phyloP scores from a whole-genome alignment of 1,140 invertebrate species.

The Belonocnema kinseyi region DNA sequence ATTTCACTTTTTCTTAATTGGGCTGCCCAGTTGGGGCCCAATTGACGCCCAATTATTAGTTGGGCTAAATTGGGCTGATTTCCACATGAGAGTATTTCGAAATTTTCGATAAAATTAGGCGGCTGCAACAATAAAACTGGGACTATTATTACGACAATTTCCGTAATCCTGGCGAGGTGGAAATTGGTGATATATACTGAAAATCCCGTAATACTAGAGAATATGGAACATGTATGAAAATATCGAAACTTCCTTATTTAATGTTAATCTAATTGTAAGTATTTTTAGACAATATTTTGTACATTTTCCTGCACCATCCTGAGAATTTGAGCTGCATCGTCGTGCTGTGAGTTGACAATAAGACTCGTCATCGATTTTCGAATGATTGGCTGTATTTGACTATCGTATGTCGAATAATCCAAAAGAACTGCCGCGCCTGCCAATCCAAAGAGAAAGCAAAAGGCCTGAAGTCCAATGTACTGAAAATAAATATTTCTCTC shows the following conservation, averaged over 20 bases:
- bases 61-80: too few species aligned
- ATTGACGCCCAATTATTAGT: too few species aligned
- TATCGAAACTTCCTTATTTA: not conserved
- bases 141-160: too few species aligned
- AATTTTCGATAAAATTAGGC: too few species aligned
- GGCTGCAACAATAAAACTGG: too few species aligned
- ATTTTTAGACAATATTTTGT: conserved; percentile 66
- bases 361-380: conserved; percentile 81
- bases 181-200: too few species aligned
- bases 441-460: conserved; percentile 83
- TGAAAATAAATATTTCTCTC: conserved; percentile 69
- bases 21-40: too few species aligned
- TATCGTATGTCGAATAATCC: conserved; percentile 87
- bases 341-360: conserved; percentile 83
- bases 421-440: conserved; percentile 86
- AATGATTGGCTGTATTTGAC: conserved; percentile 85
- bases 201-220: too few species aligned
- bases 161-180: too few species aligned
- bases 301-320: conserved; percentile 91
- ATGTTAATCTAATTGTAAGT: not conserved
- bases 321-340: conserved; percentile 79
- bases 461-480: conserved; percentile 83
- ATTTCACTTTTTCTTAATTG: too few species aligned
- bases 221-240: too few species aligned
- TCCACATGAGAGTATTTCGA: too few species aligned